Percentiles rank a stretch among this genome's conserved stretches.
These are phyloP conservation scores for Spisula solida DNA, from an alignment of 2,888 invertebrate species.

Conservation along the genomic window DNA sequence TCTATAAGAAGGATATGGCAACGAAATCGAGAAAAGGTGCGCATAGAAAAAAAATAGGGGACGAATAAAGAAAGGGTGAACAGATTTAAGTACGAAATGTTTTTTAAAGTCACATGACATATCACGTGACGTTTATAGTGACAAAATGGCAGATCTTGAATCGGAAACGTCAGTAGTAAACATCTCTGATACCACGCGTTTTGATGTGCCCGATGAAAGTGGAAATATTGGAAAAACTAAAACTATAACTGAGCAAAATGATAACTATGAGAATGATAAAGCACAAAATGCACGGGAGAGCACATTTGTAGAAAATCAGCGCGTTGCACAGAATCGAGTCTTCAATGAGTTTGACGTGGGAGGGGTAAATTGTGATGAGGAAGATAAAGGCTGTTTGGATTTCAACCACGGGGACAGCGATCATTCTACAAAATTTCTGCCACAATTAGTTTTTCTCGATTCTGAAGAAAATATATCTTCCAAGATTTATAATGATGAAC, in stretches of 20 bases:
- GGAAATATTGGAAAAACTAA: background rate
- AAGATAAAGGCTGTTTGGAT: slow-evolving; percentile 45
- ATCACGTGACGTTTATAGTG: slow-evolving; percentile 41
- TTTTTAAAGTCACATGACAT: slow-evolving; percentile 6
- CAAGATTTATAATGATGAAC: slow-evolving; percentile 3
- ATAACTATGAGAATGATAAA: background rate
- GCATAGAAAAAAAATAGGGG: too few relatives aligned
- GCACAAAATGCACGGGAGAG: background rate
- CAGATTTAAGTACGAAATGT: background rate
- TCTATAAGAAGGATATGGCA: too few relatives aligned
- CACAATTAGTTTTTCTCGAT: slow-evolving; percentile 60
- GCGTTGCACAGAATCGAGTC: background rate
- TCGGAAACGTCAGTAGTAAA: background rate
- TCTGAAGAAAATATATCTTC: slow-evolving; percentile 55
- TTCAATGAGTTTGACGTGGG: slow-evolving; percentile 32
- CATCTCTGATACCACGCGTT: background rate
- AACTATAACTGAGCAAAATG: background rate
- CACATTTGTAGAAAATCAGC: background rate
- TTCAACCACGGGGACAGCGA: background rate
- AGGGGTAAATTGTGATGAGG: slow-evolving; percentile 48
- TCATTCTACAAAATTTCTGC: slow-evolving; percentile 33
- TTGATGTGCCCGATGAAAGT: background rate
- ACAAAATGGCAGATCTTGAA: slow-evolving; percentile 50
- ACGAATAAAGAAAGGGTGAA: too few relatives aligned
- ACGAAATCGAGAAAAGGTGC: too few relatives aligned